phyloP scores from a whole-genome alignment of 2,797 vertebrate species.

The Eulemur rubriventer region DNA sequence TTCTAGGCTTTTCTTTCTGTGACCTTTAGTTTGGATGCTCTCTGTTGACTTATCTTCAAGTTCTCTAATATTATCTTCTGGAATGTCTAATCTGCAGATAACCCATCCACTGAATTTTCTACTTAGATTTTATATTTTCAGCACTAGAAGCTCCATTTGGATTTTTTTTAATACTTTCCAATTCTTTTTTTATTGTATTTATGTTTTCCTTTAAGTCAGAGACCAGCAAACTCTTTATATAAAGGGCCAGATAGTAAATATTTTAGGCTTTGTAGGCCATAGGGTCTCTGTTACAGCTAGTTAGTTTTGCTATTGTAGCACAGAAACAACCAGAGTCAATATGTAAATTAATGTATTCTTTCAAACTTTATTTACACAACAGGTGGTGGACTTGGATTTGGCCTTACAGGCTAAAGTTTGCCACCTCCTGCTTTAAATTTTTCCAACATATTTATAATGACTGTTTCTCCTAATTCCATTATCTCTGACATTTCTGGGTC shows the following conservation, averaged over 20 bases:
- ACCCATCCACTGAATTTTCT: not conserved
- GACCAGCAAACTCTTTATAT: not conserved
- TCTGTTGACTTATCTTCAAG: not conserved
- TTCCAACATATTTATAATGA: not conserved
- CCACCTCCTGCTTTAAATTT: not conserved
- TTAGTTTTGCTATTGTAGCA: not conserved
- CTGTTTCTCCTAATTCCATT: not conserved
- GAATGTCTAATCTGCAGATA: not conserved
- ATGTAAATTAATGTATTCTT: not conserved
- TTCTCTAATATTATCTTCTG: not conserved
- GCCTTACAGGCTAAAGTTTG: not conserved
- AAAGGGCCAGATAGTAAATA: not conserved
- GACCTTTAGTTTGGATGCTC: no score
- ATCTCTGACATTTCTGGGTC: conserved; percentile 1
- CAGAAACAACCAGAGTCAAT: not conserved
- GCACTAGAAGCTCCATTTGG: not conserved
- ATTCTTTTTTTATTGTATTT: not conserved
- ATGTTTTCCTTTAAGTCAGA: conserved; percentile 5
- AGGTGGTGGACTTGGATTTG: not conserved
- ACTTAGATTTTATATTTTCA: not conserved
- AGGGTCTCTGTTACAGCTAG: not conserved
- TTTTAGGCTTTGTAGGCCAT: not conserved
- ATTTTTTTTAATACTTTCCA: not conserved
- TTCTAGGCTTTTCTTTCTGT: no score
- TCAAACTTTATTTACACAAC: not conserved